phyloP scores from a whole-genome alignment of 1,140 invertebrate genomes.

The Scaptodrosophila lebanonensis region DNA sequence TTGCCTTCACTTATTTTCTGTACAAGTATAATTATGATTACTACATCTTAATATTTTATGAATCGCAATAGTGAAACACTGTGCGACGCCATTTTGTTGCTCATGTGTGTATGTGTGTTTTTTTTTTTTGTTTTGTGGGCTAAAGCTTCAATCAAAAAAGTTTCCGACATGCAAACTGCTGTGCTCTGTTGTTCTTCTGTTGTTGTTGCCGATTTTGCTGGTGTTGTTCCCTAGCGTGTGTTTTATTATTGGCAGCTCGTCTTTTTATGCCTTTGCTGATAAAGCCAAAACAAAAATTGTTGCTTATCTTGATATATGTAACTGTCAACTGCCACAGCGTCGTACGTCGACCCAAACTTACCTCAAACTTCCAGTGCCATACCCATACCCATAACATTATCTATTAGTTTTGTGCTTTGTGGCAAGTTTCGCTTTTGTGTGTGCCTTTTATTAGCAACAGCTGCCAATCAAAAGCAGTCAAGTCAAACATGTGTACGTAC shows the following conservation, averaged over 20 bases:
- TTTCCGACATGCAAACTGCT: slow-evolving; percentile 45
- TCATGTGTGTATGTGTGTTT: too few relatives aligned
- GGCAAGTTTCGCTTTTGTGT: neutral
- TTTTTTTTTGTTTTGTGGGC: too few relatives aligned
- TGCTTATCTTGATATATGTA: slow-evolving; percentile 49
- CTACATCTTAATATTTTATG: too few relatives aligned
- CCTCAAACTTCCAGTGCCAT: too few relatives aligned
- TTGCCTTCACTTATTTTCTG: too few relatives aligned
- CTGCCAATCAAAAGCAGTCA: slow-evolving; percentile 56
- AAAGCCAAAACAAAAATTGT: slow-evolving; percentile 18
- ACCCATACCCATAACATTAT: slow-evolving; percentile 4
- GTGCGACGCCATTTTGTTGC: too few relatives aligned
- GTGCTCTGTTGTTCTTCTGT: slow-evolving; percentile 38
- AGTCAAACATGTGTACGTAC: slow-evolving; percentile 26
- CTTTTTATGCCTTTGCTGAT: neutral
- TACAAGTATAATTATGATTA: too few relatives aligned
- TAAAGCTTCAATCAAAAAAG: slow-evolving; percentile 63
- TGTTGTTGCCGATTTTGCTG: slow-evolving; percentile 9
- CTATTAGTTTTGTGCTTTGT: slow-evolving; percentile 1
- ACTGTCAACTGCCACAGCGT: slow-evolving; percentile 43
- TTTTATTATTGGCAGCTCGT: neutral
- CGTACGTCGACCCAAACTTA: too few relatives aligned
- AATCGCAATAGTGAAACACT: too few relatives aligned
- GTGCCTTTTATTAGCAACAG: slow-evolving; percentile 40
- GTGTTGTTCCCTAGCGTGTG: slow-evolving; percentile 15